Evolutionary conservation across 1,140 invertebrate genomes (phyloP).

Genomic region (Drosophila nigrodunni): DNA sequence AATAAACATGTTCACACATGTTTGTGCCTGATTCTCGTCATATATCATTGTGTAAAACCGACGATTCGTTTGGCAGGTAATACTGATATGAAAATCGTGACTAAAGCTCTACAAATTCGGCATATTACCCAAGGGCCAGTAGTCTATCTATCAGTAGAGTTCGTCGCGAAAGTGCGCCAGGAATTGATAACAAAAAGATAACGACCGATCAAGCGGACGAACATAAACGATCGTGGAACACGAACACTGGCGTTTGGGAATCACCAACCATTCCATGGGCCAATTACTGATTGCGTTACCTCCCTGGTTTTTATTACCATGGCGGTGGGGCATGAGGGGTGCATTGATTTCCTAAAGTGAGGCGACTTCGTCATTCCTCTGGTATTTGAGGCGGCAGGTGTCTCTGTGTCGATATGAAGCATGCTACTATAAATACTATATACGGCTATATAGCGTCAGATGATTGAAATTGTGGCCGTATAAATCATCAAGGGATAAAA

Average conservation of each 20-base stretch:
- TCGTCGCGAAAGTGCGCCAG: constrained; percentile 13
- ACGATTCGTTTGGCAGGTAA: constrained; percentile 19
- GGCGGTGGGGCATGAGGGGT: not conserved
- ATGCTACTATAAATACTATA: constrained; percentile 45
- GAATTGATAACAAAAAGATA: constrained; percentile 23
- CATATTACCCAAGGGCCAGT: constrained; percentile 56
- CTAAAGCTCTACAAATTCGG: constrained; percentile 67
- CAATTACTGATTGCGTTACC: constrained; percentile 44
- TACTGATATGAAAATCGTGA: constrained; percentile 57
- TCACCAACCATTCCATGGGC: constrained; percentile 36
- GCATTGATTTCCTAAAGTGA: not conserved
- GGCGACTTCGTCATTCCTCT: constrained; percentile 52
- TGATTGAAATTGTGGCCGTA: constrained; percentile 46
- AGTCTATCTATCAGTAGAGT: not conserved
- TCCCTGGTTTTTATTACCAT: constrained; percentile 18
- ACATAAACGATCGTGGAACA: not conserved
- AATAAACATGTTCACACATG: constrained; percentile 12
- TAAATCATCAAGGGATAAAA: constrained; percentile 21
- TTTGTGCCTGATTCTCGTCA: constrained; percentile 12
- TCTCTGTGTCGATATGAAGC: constrained; percentile 35
- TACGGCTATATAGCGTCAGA: constrained; percentile 38
- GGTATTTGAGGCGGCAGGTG: constrained; percentile 56
- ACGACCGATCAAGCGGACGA: no score
- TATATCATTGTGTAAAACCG: constrained; percentile 48
- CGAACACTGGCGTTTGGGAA: constrained; percentile 49